phyloP scores from a whole-genome alignment of 1,140 invertebrate species.

The Calephelis nemesis region DNA sequence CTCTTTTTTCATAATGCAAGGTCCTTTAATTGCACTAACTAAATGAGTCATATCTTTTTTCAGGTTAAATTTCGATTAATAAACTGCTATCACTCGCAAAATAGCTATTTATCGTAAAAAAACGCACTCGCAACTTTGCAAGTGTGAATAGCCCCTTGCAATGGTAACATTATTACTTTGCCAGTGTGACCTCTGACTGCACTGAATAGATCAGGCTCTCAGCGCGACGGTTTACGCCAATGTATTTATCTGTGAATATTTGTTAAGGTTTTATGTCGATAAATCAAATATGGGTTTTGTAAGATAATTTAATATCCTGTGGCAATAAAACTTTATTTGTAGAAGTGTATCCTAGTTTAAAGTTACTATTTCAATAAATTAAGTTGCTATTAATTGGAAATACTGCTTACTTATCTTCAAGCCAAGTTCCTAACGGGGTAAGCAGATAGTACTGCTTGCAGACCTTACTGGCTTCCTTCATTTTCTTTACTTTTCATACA shows the following conservation, averaged over 20 bases:
- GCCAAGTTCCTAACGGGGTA: no score
- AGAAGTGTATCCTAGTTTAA: background rate
- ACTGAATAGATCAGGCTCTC: constrained; percentile 36
- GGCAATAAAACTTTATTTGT: constrained; percentile 1
- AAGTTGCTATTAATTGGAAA: background rate
- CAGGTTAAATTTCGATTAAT: no score
- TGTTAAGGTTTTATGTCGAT: constrained; percentile 24
- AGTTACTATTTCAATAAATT: background rate
- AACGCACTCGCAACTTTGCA: no score
- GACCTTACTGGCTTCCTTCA: no score
- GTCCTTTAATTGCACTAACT: constrained; percentile 33
- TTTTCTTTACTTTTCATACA: no score
- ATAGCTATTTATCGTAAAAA: no score
- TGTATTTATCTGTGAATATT: constrained; percentile 26
- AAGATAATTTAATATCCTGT: constrained; percentile 3
- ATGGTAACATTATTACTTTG: no score
- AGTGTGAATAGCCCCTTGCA: no score
- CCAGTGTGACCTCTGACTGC: constrained; percentile 30
- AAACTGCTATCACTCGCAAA: no score
- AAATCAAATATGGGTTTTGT: constrained; percentile 10
- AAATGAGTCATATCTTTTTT: constrained; percentile 16
- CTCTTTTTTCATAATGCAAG: no score
- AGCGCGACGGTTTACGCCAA: constrained; percentile 24
- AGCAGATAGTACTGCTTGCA: no score
- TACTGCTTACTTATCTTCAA: no score